These are phyloP conservation scores for Montipora capitata DNA, from an alignment of 92 coral and sea anemone species.

Conservation along the genomic window DNA sequence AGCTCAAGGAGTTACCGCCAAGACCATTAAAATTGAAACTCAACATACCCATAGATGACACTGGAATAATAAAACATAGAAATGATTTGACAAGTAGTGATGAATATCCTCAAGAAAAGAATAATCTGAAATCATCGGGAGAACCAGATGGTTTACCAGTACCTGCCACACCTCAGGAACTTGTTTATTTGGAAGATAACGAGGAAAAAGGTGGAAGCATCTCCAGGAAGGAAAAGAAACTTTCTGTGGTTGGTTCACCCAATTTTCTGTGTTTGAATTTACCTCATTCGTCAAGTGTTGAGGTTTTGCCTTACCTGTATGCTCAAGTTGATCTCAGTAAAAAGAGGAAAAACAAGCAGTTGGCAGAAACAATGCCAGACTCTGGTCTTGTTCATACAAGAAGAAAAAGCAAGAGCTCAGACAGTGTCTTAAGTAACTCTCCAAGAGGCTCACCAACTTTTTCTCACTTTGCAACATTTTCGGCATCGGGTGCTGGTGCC, in stretches of 20 bases:
- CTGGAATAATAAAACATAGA: slow-evolving; percentile 6
- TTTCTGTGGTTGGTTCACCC: slow-evolving; percentile 74
- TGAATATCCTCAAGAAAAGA: slow-evolving; percentile 33
- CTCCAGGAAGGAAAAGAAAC: slow-evolving; percentile 25
- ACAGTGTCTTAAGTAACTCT: slow-evolving; percentile 39
- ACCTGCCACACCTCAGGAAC: slow-evolving; percentile 15
- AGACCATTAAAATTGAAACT: slow-evolving; percentile 33
- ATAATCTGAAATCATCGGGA: slow-evolving; percentile 3
- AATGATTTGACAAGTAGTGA: slow-evolving; percentile 64
- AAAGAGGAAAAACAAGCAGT: slow-evolving; percentile 72
- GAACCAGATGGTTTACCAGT: background rate
- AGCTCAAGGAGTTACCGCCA: background rate
- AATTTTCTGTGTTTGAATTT: slow-evolving; percentile 85
- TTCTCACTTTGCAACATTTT: slow-evolving; percentile 53
- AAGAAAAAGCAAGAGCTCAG: slow-evolving; percentile 75
- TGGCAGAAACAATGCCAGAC: slow-evolving; percentile 57
- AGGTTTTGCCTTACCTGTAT: slow-evolving; percentile 85
- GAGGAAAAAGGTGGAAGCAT: slow-evolving; percentile 8
- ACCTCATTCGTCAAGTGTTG: slow-evolving; percentile 88
- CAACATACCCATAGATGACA: slow-evolving; percentile 26
- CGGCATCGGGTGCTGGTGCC: slow-evolving; percentile 1
- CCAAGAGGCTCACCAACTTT: slow-evolving; percentile 29
- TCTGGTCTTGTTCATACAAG: slow-evolving; percentile 42
- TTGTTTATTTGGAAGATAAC: background rate
- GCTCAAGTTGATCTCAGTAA: slow-evolving; percentile 86